Conservation (phyloP, 1,140 invertebrate species). For the Galendromus occidentalis region DNA sequence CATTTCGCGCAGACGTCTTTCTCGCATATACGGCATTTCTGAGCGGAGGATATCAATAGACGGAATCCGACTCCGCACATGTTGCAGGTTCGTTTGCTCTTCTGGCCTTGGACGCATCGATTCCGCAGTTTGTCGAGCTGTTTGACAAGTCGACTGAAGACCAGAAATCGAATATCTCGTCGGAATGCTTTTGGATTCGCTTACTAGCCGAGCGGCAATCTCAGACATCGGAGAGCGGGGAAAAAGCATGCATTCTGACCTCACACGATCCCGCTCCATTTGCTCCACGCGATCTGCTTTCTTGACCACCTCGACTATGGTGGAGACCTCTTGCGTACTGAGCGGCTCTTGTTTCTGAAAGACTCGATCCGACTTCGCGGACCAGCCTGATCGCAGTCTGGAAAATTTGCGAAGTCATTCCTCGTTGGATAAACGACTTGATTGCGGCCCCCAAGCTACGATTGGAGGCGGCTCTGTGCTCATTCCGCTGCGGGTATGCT, state of each 20-base stretch:
- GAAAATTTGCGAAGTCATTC: neutral
- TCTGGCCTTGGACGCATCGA: neutral
- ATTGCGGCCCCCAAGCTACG: too few relatives aligned
- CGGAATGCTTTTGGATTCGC: neutral
- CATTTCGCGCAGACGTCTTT: slow-evolving; percentile 1
- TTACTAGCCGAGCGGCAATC: neutral
- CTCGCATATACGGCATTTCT: neutral
- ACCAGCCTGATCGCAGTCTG: slow-evolving; percentile 3
- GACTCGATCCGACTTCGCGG: neutral
- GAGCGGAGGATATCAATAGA: neutral
- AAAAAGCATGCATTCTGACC: neutral
- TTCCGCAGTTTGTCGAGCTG: slow-evolving; percentile 1
- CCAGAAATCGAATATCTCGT: neutral
- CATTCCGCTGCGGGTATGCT: too few relatives aligned
- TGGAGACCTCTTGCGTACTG: neutral
- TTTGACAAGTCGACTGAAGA: neutral
- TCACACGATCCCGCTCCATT: neutral
- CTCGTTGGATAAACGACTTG: too few relatives aligned
- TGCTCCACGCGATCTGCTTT: slow-evolving; percentile 6
- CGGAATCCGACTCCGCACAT: neutral
- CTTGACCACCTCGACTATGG: neutral
- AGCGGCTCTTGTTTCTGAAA: neutral
- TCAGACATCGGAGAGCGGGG: neutral
- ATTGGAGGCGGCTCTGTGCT: too few relatives aligned
- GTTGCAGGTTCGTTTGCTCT: neutral